A percentile compares a stretch with the other conserved stretches of the same genome.
Conservation (phyloP, 2,113 vertebrate species). For the Stomatorhinus ivindoensis region DNA sequence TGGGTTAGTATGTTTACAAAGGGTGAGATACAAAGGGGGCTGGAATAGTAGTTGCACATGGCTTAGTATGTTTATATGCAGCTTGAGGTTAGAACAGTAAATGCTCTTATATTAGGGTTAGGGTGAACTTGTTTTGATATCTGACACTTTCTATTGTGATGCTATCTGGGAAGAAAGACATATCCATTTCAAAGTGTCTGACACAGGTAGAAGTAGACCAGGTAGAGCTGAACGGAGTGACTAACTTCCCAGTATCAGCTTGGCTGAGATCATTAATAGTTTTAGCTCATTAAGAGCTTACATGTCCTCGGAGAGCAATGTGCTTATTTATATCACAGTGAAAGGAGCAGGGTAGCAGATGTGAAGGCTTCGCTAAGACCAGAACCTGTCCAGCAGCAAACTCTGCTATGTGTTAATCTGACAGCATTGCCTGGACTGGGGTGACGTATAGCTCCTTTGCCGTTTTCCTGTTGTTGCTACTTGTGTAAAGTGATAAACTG, state of each 20-base stretch:
- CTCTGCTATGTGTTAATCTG: neutral
- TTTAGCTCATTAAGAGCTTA: conserved; percentile 27
- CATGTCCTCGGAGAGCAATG: neutral
- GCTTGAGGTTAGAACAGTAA: neutral
- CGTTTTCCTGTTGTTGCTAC: neutral
- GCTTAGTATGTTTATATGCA: no score
- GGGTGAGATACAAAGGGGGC: no score
- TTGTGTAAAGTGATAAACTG: neutral
- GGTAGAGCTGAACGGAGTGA: neutral
- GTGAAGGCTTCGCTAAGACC: neutral
- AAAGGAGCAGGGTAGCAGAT: neutral
- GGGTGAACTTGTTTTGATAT: neutral
- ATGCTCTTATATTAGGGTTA: neutral
- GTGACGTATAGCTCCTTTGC: neutral
- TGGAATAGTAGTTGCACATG: no score
- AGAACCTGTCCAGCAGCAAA: neutral
- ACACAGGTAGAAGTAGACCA: neutral
- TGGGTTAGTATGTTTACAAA: neutral
- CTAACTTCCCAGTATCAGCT: neutral
- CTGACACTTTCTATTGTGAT: neutral
- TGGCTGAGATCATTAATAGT: conserved; percentile 19
- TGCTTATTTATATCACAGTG: conserved; percentile 19
- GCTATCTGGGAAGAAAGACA: neutral
- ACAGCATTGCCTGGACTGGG: neutral
- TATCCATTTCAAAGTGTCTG: neutral